Evolutionary conservation across 2,113 vertebrate genomes (phyloP), one percentile per base, ranked within the genome.

Genomic region (Heliornis fulica): DNA sequence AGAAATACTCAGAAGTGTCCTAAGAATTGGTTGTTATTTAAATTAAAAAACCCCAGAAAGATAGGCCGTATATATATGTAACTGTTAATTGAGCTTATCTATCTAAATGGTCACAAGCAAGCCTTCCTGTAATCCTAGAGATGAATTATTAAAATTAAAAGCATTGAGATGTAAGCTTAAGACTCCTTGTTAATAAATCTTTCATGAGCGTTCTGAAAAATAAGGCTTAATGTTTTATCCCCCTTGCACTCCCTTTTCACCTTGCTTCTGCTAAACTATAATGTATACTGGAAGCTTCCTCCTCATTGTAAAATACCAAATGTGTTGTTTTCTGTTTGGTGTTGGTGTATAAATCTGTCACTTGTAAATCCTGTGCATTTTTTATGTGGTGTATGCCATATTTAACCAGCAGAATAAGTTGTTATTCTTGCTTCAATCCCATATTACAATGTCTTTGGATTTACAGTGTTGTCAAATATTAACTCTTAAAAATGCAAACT

Each of bases 401-500:
- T 41, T 83, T 80, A 83, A 83, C 71, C 41, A 83, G 38, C 68
- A 92, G 59, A 88, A 7, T 70, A 86, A 83, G 54, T 70, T 94
- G 54, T 88, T 93, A 17, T 15, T 94, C 45, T 70, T 90, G 50
- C 68, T 92, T 79, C 68, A 38, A 7, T 90, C 46, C 68, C 29
- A 7, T 59, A 81, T 83, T 90, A 61, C 77, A 70, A 59, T 70
- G 60, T 86, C 43, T 92, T 88, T 81, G 46, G 60, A 90, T 92
- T 92, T 95, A 70, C 64, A 32, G 38, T 89, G 54, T 94, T 95
- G 94, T 94, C 72, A 95, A 84, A 93, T 68, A 94, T 90, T 92
- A 96, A 89, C 71, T 54, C 83, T 75, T 72, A 75, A 86, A 89
- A 94, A 71, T 60, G 68, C 79, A 90, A 54, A 26, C 71, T 83